Percentiles rank a stretch among this genome's conserved stretches.
phyloP scores from a whole-genome alignment of 2,888 invertebrate genomes.

The Caenorhabditis doughertyi region DNA sequence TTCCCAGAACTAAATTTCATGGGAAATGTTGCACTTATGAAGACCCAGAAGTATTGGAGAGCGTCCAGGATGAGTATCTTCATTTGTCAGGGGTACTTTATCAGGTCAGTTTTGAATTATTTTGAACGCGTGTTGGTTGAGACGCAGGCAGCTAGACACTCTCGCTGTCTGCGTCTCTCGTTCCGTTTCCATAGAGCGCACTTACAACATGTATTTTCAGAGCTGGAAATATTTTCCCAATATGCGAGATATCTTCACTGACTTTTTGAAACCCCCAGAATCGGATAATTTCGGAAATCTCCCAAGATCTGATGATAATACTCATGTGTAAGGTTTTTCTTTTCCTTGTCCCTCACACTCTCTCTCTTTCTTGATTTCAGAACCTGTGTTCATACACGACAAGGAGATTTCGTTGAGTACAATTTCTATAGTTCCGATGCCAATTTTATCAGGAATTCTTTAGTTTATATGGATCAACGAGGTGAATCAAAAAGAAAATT shows the following conservation, averaged over 20 bases:
- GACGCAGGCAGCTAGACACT: too few relatives aligned
- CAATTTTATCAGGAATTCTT: constrained; percentile 5
- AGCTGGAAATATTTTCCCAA: constrained; percentile 32
- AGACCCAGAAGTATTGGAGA: background rate
- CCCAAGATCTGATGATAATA: background rate
- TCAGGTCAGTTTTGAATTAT: too few relatives aligned
- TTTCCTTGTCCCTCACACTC: background rate
- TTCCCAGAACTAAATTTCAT: background rate
- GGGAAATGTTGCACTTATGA: background rate
- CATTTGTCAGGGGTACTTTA: background rate
- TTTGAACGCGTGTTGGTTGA: too few relatives aligned
- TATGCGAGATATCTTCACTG: background rate
- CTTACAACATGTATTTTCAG: background rate
- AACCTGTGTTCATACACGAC: constrained; percentile 7
- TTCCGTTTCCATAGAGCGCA: background rate
- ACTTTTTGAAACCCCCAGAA: background rate
- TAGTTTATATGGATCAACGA: background rate
- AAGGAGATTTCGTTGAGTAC: constrained; percentile 13
- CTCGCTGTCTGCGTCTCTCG: background rate
- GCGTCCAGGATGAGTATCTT: background rate
- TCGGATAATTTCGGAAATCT: background rate
- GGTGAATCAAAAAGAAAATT: background rate
- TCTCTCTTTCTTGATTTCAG: background rate
- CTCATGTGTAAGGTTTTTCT: constrained; percentile 15
- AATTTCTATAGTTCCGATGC: constrained; percentile 12